These are phyloP conservation scores for Oedothorax gibbosus DNA, from an alignment of 1,140 invertebrate genomes.

Conservation along the genomic window DNA sequence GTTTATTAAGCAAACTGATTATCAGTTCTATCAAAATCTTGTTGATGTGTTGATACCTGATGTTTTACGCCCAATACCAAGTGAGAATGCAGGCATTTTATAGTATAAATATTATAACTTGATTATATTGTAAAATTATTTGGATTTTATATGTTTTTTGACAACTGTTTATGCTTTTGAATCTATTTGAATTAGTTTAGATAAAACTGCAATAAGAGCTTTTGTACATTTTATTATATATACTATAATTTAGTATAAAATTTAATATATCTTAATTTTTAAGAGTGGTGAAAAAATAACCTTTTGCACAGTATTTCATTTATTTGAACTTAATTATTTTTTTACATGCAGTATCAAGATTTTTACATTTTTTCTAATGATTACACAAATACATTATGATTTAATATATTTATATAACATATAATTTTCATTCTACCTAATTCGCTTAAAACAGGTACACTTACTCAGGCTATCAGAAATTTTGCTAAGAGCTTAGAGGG, in stretches of 20 bases:
- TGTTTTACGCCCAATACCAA: constrained; percentile 92
- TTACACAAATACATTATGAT: too few species aligned
- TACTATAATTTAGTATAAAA: too few species aligned
- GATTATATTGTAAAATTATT: too few species aligned
- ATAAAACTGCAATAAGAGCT: too few species aligned
- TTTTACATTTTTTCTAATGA: not conserved
- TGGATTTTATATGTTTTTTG: too few species aligned
- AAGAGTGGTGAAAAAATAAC: too few species aligned
- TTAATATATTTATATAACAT: too few species aligned
- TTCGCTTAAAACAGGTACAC: constrained; percentile 73
- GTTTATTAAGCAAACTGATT: constrained; percentile 85
- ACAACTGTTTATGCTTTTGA: too few species aligned
- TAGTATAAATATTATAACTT: not conserved
- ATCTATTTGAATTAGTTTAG: too few species aligned
- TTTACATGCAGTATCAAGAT: not conserved
- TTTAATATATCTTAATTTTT: too few species aligned
- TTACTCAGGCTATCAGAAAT: constrained; percentile 93
- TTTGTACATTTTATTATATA: too few species aligned
- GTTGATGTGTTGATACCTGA: constrained; percentile 96
- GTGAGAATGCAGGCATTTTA: constrained; percentile 69
- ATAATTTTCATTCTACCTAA: not conserved
- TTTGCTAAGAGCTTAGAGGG: constrained; percentile 92
- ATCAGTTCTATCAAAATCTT: constrained; percentile 94
- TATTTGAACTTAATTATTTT: not conserved
- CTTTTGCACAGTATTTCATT: not conserved